Base-by-base conservation (phyloP, 1,140 invertebrate genomes). In the Trichonephila clavipes region DNA sequence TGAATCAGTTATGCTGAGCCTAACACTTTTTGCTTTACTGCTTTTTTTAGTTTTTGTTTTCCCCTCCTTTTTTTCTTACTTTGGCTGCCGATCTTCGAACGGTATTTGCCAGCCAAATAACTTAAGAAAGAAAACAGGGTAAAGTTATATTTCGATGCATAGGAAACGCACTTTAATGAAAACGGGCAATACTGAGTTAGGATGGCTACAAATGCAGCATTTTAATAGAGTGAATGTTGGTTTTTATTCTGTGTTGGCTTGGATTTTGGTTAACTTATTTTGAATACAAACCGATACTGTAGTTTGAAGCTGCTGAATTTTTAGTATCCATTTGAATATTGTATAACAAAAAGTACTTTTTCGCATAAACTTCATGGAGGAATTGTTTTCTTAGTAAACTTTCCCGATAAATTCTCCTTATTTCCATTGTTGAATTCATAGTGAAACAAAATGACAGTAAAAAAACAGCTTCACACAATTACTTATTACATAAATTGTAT, bases 31-130 rank as follows among this genome's bases (percentile, higher is more conserved):
- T 91, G 24, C 85, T 58, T 40, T 89, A 14, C 34, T 89, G n/a
- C 40, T 89, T 16, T 72, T 69, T 77, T 77, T 77, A 4, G 0
- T 40, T 40, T 40, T 40, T 40, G 3, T 40, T 40, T 40, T 40
- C 4, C 4, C 2, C 34, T 40, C 34, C 34, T 40, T 18, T 16
- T 40, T 6, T 19, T 77, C 34, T 77, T 40, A 40, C 34, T 82
- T 64, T 66, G n/a, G 10, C 66, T 14, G 24, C n/a, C 66, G 66
- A 69, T 69, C 66, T 24, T 64, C 59, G 18, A 51, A 61, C 82
- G 82, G n/a, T 87, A 77, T 92, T 77, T 92, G 91, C 82, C 66
- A 77, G 64, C 83, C 34, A 92, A 92, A 92, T 85, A 85, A 40
- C 61, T 40, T 85, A 81, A 82, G 81, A 88, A 21, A 64, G 24